phyloP scores from a whole-genome alignment of 37 sponge, comb jelly and placozoan genomes.

The Aphrocallistes beatrix region DNA sequence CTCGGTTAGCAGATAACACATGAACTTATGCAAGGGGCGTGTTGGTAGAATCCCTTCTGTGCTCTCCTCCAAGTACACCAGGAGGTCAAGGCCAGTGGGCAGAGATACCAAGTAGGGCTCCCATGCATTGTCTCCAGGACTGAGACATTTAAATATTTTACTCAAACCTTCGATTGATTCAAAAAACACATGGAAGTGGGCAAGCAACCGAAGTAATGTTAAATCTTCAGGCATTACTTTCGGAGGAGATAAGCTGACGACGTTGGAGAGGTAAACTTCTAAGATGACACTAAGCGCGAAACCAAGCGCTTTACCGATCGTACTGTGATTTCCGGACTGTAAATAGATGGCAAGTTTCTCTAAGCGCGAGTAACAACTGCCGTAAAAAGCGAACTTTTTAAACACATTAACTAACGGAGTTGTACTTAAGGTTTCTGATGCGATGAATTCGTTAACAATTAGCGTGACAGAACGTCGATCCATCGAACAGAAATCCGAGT shows the following conservation, averaged over 20 bases:
- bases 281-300: not conserved
- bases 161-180: not conserved
- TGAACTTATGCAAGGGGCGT: not conserved
- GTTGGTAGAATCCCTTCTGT: not conserved
- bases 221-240: not conserved
- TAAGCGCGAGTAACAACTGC: not conserved
- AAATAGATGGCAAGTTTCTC: not conserved
- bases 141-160: not conserved
- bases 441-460: not conserved
- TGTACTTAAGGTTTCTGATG: not conserved
- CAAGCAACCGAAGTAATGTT: not conserved
- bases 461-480: not conserved
- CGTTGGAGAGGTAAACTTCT: not conserved
- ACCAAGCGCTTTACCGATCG: not conserved
- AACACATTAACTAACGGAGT: not conserved
- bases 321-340: not conserved
- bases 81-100: not conserved
- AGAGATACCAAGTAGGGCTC: not conserved
- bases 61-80: not conserved
- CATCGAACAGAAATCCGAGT: slow-evolving; percentile 4
- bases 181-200: not conserved
- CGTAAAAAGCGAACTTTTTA: not conserved
- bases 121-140: not conserved
- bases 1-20: not conserved
- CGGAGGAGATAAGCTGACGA: not conserved